A percentile compares a stretch with the other conserved stretches of the same genome.
Evolutionary conservation across 2,797 vertebrate genomes (phyloP).

Genomic region (Phrynocephalus vlangalii): DNA sequence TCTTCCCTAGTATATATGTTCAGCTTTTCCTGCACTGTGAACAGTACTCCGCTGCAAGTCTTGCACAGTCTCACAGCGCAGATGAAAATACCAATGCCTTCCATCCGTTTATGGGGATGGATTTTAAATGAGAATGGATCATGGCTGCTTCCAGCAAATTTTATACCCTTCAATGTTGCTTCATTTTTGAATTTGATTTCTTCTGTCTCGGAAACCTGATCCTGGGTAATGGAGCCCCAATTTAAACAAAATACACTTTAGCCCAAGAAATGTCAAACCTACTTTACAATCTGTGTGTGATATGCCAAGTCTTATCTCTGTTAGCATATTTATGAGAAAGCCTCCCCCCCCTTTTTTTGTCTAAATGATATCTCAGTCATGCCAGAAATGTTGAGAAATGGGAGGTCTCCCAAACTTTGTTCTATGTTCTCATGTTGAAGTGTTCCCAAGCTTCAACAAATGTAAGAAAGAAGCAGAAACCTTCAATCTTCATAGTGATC

Average conservation of each 20-base stretch:
- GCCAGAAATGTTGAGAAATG: not conserved
- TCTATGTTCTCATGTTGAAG: accelerated
- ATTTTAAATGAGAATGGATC: constrained; percentile 36
- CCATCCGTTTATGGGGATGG: not conserved
- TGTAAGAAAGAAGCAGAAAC: not conserved
- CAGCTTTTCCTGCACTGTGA: constrained; percentile 12
- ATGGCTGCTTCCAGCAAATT: constrained; percentile 29
- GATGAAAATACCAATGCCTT: not conserved
- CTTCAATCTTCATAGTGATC: not conserved
- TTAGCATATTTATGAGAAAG: accelerated
- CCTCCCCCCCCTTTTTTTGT: not conserved
- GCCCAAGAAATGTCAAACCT: constrained; percentile 19
- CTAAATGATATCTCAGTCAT: constrained; percentile 21
- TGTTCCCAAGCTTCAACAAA: not conserved
- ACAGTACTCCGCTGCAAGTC: not conserved
- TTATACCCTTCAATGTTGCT: constrained; percentile 48
- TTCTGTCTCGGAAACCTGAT: constrained; percentile 48
- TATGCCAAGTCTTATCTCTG: constrained; percentile 12
- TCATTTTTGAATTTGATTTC: constrained; percentile 51
- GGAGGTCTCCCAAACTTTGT: not conserved
- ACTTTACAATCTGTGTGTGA: not conserved
- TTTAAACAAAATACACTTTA: constrained; percentile 38
- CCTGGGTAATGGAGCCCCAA: constrained; percentile 42
- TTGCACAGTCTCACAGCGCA: not conserved
- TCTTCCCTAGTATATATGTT: not conserved